Conservation (phyloP, 2,797 vertebrate genomes). For the Sebastes hubbsi region DNA sequence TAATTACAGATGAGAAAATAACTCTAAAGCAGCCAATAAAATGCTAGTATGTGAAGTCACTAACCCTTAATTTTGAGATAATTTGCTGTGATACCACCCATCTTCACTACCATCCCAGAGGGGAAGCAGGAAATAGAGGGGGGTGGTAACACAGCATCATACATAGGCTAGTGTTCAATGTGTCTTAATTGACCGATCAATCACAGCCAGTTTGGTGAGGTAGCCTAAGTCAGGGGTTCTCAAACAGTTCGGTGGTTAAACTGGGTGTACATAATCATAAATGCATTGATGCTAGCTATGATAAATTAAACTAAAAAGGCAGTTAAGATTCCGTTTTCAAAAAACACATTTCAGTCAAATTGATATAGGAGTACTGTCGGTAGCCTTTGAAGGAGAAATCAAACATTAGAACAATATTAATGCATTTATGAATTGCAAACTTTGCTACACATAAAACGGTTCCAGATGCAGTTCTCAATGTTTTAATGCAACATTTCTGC, state of each 20-base stretch:
- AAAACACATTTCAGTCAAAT: background rate
- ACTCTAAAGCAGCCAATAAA: background rate
- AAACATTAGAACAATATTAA: background rate
- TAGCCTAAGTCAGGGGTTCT: no score
- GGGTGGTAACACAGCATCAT: no score
- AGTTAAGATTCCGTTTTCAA: background rate
- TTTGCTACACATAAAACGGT: background rate
- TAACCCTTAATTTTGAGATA: conserved; percentile 41
- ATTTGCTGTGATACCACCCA: background rate
- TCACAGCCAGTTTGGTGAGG: no score
- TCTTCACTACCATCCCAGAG: no score
- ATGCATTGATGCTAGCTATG: no score
- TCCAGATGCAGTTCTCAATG: background rate
- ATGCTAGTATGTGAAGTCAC: background rate
- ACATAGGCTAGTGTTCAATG: no score
- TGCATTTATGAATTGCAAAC: background rate
- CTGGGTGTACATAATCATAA: no score
- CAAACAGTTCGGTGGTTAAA: no score
- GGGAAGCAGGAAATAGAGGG: no score
- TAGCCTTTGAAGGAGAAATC: background rate
- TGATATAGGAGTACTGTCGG: background rate
- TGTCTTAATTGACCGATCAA: no score
- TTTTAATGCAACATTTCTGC: background rate
- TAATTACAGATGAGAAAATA: background rate
- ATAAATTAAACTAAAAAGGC: background rate